phyloP scores from a whole-genome alignment of 2,797 vertebrate species.

The Oceanodroma leucorhoa region DNA sequence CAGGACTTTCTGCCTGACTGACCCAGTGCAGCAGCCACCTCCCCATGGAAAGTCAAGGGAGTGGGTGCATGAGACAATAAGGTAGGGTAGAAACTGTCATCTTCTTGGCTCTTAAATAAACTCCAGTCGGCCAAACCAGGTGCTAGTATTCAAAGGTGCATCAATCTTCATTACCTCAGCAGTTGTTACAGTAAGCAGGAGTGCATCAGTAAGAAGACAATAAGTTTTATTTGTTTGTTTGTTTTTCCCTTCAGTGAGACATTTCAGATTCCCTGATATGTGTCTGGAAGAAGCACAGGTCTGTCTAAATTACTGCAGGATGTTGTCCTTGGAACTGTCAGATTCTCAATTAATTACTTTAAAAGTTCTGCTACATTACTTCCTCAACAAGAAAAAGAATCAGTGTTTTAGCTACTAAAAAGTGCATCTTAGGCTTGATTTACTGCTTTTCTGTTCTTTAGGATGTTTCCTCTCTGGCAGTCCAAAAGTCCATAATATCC shows the following conservation, averaged over 20 bases:
- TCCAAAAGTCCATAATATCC: not conserved
- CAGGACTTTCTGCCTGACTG: not conserved
- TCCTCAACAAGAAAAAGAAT: not conserved
- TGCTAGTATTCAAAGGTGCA: not conserved
- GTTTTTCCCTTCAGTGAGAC: not conserved
- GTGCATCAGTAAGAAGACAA: not conserved
- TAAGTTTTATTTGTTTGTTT: not conserved
- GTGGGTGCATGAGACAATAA: accelerated
- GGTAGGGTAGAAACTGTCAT: not conserved
- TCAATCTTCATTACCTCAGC: not conserved
- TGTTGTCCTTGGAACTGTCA: not conserved
- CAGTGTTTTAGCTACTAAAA: not conserved
- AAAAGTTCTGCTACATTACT: not conserved
- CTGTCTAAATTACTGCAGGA: not conserved
- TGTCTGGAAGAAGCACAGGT: not conserved
- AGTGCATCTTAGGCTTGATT: not conserved
- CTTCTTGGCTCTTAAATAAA: not conserved
- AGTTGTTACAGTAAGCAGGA: not conserved
- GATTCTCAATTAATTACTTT: not conserved
- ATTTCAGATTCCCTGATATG: not conserved
- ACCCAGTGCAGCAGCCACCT: not conserved
- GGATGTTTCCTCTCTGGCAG: not conserved
- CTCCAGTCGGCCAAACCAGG: not conserved
- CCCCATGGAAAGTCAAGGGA: not conserved
- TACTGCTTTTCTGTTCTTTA: not conserved